Percentiles rank a stretch among this genome's conserved stretches.
These are phyloP conservation scores for Mycogona germanica DNA, from an alignment of 2,888 invertebrate genomes.

Conservation along the genomic window DNA sequence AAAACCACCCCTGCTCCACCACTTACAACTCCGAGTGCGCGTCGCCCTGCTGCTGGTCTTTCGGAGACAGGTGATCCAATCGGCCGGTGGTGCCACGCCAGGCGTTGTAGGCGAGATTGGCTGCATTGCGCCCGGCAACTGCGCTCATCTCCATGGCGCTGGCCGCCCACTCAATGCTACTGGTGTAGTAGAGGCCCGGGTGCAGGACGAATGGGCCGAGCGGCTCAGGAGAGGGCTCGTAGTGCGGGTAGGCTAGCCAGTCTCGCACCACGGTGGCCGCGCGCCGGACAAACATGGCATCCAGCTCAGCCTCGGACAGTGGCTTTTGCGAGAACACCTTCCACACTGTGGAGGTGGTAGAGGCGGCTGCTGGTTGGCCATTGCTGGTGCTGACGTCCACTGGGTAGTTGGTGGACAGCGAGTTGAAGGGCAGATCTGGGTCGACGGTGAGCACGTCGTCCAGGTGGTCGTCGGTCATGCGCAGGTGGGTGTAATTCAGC, in stretches of 20 bases:
- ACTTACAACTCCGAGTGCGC: too few species aligned
- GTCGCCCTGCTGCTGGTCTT: too few species aligned
- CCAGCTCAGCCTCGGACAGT: constrained; percentile 36
- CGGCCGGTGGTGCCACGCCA: too few species aligned
- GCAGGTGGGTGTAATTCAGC: constrained; percentile 27
- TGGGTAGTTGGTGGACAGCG: constrained; percentile 22
- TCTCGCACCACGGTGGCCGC: constrained; percentile 31
- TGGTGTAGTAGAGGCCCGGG: constrained; percentile 44
- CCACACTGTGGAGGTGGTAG: constrained; percentile 36
- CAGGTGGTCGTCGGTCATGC: not conserved
- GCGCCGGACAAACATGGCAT: constrained; percentile 39
- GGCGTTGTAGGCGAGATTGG: constrained; percentile 40
- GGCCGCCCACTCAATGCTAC: constrained; percentile 50
- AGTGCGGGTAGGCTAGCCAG: constrained; percentile 47
- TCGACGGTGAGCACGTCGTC: constrained; percentile 28
- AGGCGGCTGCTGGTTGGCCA: constrained; percentile 15
- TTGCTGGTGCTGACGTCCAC: constrained; percentile 13
- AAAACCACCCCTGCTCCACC: too few species aligned
- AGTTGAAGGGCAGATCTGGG: constrained; percentile 28
- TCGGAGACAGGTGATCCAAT: too few species aligned
- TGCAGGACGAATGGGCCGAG: constrained; percentile 40
- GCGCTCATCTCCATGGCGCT: constrained; percentile 55
- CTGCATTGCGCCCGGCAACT: constrained; percentile 47
- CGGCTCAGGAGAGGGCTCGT: constrained; percentile 31
- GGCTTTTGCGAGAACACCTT: constrained; percentile 45